phyloP scores from a whole-genome alignment of 2,888 invertebrate species.

The Hyalella azteca region DNA sequence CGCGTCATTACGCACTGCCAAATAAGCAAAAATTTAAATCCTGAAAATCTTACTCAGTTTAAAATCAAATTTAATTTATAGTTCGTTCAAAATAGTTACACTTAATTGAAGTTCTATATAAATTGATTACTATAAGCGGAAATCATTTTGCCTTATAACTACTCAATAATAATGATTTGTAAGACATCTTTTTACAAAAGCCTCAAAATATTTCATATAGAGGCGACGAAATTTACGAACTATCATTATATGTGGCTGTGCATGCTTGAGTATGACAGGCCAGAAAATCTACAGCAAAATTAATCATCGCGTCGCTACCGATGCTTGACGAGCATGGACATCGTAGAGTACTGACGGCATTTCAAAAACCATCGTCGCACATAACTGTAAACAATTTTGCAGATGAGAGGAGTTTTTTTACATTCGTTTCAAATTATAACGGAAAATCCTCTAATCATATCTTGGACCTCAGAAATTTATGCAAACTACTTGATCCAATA shows the following conservation, averaged over 20 bases:
- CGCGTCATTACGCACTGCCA: not conserved
- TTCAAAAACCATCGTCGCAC: too few relatives aligned
- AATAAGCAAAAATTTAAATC: not conserved
- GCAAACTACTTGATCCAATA: too few relatives aligned
- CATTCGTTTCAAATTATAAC: too few relatives aligned
- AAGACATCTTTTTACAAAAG: not conserved
- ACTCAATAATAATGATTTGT: not conserved
- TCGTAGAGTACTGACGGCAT: too few relatives aligned
- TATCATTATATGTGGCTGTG: not conserved
- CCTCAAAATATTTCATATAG: not conserved
- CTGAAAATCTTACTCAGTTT: not conserved
- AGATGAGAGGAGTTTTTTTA: too few relatives aligned
- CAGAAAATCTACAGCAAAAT: too few relatives aligned
- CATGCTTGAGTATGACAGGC: not conserved
- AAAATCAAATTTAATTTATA: not conserved
- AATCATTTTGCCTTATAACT: too few relatives aligned
- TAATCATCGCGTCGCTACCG: too few relatives aligned
- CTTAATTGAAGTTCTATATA: not conserved
- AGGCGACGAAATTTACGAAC: not conserved
- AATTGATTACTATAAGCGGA: not conserved
- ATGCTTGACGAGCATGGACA: too few relatives aligned
- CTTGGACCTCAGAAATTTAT: too few relatives aligned
- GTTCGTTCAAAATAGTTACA: not conserved
- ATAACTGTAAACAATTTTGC: too few relatives aligned
- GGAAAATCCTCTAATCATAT: too few relatives aligned